phyloP scores from a whole-genome alignment of 2,888 invertebrate species.

The Pecten maximus region DNA sequence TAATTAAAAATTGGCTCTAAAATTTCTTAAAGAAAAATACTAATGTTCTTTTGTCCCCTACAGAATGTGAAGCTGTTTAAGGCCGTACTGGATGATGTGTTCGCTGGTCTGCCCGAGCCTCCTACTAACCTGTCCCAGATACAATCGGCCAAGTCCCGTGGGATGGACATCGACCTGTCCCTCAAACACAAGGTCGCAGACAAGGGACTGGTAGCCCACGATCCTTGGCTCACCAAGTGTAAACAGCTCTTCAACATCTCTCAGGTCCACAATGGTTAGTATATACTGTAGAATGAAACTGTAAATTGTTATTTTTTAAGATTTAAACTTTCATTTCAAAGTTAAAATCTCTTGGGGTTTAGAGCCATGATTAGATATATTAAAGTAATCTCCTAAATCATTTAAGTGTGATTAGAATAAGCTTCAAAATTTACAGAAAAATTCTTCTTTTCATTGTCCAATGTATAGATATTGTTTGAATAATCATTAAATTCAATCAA shows the following conservation, averaged over 20 bases:
- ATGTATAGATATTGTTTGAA: too few relatives aligned
- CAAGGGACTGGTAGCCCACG: conserved; percentile 77
- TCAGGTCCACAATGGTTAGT: conserved; percentile 79
- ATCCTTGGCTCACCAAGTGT: conserved; percentile 81
- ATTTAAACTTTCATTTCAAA: not conserved
- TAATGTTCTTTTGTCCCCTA: conserved; percentile 42
- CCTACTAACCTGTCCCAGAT: conserved; percentile 65
- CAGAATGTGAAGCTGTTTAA: conserved; percentile 78
- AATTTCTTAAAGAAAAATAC: too few relatives aligned
- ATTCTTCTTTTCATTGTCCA: too few relatives aligned
- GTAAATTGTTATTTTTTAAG: too few relatives aligned
- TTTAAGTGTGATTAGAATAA: too few relatives aligned
- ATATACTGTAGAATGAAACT: not conserved
- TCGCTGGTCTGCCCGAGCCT: conserved; percentile 78
- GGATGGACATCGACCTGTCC: conserved; percentile 74
- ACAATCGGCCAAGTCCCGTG: conserved; percentile 69
- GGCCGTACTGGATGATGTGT: conserved; percentile 78
- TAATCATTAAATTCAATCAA: too few relatives aligned
- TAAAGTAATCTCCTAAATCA: too few relatives aligned
- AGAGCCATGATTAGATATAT: too few relatives aligned
- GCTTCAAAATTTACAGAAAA: too few relatives aligned
- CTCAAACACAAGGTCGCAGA: conserved; percentile 77
- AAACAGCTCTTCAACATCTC: conserved; percentile 80
- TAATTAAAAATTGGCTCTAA: too few relatives aligned
- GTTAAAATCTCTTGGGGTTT: too few relatives aligned